phyloP scores from a whole-genome alignment of 2,113 vertebrate genomes.

The Pangasianodon hypophthalmus region DNA sequence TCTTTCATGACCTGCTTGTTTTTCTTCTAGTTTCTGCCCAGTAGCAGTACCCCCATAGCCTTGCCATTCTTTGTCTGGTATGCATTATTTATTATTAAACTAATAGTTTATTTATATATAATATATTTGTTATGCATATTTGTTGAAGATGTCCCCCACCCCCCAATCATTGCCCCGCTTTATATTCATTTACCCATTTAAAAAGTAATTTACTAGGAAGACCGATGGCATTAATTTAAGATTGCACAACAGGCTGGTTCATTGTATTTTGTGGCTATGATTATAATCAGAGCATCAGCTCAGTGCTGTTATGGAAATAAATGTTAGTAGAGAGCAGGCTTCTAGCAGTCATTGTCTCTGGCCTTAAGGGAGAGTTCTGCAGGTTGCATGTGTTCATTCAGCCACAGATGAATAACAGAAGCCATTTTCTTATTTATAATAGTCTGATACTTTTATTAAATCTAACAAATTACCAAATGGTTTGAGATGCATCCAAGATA shows the following conservation, averaged over 20 bases:
- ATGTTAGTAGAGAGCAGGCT: constrained; percentile 13
- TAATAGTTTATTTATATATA: not conserved
- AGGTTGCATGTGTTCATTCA: constrained; percentile 3
- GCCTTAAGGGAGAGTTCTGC: not conserved
- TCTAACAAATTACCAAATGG: not conserved
- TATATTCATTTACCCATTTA: not conserved
- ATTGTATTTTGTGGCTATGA: constrained; percentile 4
- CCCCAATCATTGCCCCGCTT: not conserved
- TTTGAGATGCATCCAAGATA: not conserved
- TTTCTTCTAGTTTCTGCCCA: constrained; percentile 50
- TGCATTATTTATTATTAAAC: constrained; percentile 11
- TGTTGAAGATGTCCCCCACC: not conserved
- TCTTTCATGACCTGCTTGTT: constrained; percentile 54
- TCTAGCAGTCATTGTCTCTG: constrained; percentile 15
- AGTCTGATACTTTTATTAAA: not conserved
- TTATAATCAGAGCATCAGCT: constrained; percentile 1
- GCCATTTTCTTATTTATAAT: not conserved
- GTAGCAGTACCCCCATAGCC: constrained; percentile 50
- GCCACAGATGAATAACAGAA: constrained; percentile 9
- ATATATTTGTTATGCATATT: constrained; percentile 3
- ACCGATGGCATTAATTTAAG: not conserved
- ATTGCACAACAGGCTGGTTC: not conserved
- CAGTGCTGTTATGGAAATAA: constrained; percentile 45
- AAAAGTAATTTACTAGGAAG: not conserved
- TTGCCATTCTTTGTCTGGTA: constrained; percentile 33